A percentile compares a stretch with the other conserved stretches of the same genome.
Conservation (phyloP, 2,888 invertebrate species). For the Sesia apiformis region DNA sequence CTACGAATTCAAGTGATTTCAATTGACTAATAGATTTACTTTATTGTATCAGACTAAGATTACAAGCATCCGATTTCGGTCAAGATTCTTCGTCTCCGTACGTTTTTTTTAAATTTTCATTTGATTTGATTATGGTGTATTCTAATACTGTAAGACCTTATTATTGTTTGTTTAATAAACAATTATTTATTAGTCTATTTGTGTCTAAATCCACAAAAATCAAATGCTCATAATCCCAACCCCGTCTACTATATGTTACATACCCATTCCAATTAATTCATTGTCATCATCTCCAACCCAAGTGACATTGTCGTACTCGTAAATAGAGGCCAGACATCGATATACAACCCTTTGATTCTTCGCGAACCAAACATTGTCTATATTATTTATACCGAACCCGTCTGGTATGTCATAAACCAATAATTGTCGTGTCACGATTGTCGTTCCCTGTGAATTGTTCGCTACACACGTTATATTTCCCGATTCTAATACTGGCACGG, state of each 20-base stretch:
- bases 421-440: conserved; percentile 16
- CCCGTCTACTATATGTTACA: not conserved
- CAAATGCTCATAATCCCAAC: no score
- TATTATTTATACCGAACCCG: conserved; percentile 45
- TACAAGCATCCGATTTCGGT: no score
- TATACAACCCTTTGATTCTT: conserved; percentile 30
- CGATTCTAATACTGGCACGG: conserved; percentile 21
- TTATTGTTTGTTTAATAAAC: no score
- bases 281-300: conserved; percentile 30
- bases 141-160: no score
- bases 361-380: conserved; percentile 30
- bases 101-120: no score
- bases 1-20: no score
- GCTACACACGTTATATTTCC: conserved; percentile 45
- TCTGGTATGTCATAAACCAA: conserved; percentile 38
- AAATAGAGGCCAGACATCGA: conserved; percentile 46
- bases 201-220: no score
- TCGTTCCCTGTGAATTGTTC: conserved; percentile 11
- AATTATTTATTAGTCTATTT: no score
- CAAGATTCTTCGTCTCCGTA: no score
- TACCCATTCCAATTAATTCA: conserved; percentile 3
- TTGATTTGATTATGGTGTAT: no score
- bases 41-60: no score
- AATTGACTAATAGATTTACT: no score
- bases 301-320: conserved; percentile 36